phyloP scores from a whole-genome alignment of 2,797 vertebrate genomes.

The Lithobates pipiens region DNA sequence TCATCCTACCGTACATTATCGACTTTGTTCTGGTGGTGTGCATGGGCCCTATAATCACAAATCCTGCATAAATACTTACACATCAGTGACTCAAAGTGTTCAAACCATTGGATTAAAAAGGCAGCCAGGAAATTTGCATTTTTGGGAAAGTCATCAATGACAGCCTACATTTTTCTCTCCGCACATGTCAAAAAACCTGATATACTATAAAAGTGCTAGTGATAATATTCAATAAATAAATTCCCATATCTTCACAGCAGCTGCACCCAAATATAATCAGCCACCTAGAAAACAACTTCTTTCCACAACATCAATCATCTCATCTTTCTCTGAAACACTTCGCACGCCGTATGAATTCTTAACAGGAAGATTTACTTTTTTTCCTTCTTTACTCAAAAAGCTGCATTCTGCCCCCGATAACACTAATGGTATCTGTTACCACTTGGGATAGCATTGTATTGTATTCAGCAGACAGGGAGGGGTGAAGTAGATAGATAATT shows the following conservation, averaged over 20 bases:
- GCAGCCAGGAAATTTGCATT: background rate
- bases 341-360: background rate
- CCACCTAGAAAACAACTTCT: background rate
- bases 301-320: background rate
- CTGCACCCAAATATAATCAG: background rate
- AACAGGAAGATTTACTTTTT: background rate
- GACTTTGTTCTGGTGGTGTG: too few relatives aligned
- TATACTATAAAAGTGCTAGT: background rate
- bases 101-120: too few relatives aligned
- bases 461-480: background rate
- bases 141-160: background rate
- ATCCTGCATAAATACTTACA: too few relatives aligned
- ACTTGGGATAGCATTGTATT: background rate
- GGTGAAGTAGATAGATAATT: conserved; percentile 23
- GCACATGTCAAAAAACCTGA: background rate
- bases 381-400: background rate
- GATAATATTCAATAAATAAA: background rate
- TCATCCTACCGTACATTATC: too few relatives aligned
- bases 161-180: background rate
- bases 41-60: too few relatives aligned
- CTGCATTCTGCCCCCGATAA: background rate
- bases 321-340: background rate
- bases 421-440: background rate
- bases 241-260: background rate
- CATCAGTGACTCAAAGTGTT: too few relatives aligned